Conservation (phyloP, 2,113 vertebrate genomes). For the Dicaeum eximium region DNA sequence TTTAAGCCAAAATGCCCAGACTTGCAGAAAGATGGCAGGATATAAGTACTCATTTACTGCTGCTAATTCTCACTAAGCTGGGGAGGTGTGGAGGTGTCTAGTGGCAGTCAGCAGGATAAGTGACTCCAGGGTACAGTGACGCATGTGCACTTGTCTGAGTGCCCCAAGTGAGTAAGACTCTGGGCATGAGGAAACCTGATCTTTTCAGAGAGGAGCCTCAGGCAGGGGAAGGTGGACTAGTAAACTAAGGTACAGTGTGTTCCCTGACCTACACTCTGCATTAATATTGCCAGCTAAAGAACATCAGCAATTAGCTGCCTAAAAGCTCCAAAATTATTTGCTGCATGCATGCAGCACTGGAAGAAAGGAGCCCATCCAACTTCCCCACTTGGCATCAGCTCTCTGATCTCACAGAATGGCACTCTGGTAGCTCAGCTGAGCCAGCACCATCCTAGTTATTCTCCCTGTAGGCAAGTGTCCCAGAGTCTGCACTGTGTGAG, state of each 20-base stretch:
- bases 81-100: background rate
- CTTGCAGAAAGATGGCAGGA: background rate
- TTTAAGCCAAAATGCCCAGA: background rate
- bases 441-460: background rate
- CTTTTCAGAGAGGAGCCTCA: background rate
- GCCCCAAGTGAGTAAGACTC: background rate
- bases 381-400: background rate
- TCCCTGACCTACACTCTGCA: background rate
- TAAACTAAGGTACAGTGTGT: background rate
- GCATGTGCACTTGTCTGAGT: background rate
- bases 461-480: background rate
- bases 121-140: background rate
- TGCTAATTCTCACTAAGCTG: background rate
- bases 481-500: background rate
- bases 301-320: background rate
- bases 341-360: background rate
- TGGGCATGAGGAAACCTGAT: background rate
- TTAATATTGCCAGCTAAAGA: background rate
- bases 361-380: background rate
- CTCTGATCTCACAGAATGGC: background rate
- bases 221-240: background rate
- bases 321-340: background rate
- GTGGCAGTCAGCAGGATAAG: background rate
- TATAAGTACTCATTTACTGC: background rate
- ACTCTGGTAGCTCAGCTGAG: background rate